phyloP scores from a whole-genome alignment of 2,888 invertebrate species.

The Onchidella celtica region DNA sequence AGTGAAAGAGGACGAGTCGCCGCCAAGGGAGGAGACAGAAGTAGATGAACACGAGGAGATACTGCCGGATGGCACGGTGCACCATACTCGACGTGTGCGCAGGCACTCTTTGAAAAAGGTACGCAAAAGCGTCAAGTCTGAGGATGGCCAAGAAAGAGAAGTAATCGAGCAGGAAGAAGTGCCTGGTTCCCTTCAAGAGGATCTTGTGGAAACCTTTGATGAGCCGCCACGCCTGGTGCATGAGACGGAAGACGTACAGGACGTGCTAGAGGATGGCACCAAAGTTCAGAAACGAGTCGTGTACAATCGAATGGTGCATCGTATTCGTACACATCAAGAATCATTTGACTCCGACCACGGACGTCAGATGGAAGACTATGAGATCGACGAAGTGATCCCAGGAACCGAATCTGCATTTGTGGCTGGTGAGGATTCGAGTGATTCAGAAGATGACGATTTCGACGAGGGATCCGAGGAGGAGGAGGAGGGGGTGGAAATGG shows the following conservation, averaged over 20 bases:
- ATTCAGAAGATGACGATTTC: constrained; percentile 54
- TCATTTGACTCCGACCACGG: constrained; percentile 64
- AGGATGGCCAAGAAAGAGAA: constrained; percentile 64
- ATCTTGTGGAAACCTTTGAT: constrained; percentile 65
- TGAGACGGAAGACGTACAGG: constrained; percentile 68
- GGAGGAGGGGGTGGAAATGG: constrained; percentile 56
- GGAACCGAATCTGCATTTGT: constrained; percentile 72
- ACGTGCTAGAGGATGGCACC: constrained; percentile 71
- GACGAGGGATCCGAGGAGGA: constrained; percentile 59
- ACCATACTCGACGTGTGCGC: constrained; percentile 61
- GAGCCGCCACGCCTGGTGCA: constrained; percentile 61
- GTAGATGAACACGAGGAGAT: constrained; percentile 68
- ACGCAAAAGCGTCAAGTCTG: constrained; percentile 59
- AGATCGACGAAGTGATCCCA: constrained; percentile 71
- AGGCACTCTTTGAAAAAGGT: constrained; percentile 66
- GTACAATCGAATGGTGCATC: constrained; percentile 72
- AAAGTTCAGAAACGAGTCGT: constrained; percentile 68
- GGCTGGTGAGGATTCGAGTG: constrained; percentile 40
- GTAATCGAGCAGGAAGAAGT: constrained; percentile 63
- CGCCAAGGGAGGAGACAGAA: constrained; percentile 61
- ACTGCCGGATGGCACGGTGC: constrained; percentile 73
- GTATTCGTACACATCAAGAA: constrained; percentile 66
- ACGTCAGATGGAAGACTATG: constrained; percentile 62
- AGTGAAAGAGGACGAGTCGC: constrained; percentile 60
- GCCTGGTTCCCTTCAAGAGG: constrained; percentile 54